Evolutionary conservation across 2,113 vertebrate genomes (phyloP), one percentile per base, ranked within the genome.

Genomic region (Pelvicachromis taeniatus): DNA sequence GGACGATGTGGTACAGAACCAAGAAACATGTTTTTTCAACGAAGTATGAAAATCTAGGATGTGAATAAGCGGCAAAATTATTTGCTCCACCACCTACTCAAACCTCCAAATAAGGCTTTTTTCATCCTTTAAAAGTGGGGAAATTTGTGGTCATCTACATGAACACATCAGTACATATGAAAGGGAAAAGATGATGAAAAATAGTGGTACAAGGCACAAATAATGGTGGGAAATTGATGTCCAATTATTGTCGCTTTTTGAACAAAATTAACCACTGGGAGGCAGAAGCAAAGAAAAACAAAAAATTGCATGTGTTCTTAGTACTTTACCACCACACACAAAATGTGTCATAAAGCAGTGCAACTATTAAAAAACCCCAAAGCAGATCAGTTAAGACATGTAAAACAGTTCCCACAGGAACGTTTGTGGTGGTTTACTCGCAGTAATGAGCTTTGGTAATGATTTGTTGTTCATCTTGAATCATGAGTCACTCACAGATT

Each of bases 281-380:
- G 31, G 17, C 31, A 7, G 19, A 38, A 70, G 65, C 9, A 70
- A 70, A 70, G 21, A 45, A 45, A 45, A 70, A 61, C 3, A 70
- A 70, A 45, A 3, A 9, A 0, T 5, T 26, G 21, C 38, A 26
- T 16, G 21, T 45, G 10, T 11, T 42, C 14, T 42, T 63, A 63
- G 61, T 65, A 70, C 21, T 45, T 45, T 42, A 26, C 21, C 38
- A 10, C 21, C 38, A 26, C 65, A 17, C 65, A 45, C 21, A 42
- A 70, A 70, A 45, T 70, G 63, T 45, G 38, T 26, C 38, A 45
- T 26, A 26, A 70, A 45, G 21, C 21, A 70, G 21, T 17, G 21
- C 21, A 70, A 29, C 40, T 70, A 35, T n/a, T 16, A 26, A 17
- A 45, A 9, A 33, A 7, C 5, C 5, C 11, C 4, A 0, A 0